Evolutionary conservation across 2,797 vertebrate genomes (phyloP), one percentile per base, ranked within the genome.

Genomic region (Crocidura indochinensis): DNA sequence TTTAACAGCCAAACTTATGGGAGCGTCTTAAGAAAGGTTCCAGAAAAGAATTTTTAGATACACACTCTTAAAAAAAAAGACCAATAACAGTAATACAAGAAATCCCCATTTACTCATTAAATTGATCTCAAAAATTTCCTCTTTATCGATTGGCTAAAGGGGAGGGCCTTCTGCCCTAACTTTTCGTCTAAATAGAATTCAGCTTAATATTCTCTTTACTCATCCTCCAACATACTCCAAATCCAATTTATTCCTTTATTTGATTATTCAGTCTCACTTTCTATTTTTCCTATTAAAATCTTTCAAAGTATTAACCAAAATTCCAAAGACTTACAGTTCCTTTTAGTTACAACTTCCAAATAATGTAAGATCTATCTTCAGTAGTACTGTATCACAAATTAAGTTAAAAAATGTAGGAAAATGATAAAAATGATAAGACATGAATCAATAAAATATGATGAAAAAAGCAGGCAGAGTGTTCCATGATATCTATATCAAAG

Each of bases 241-340:
- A 38, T 53, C 44, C 19, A 77, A 53, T 53, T 80, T 71, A 74
- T 84, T 84, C 46, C 46, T 87, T 79, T 60, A 9, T 27, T 20
- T 60, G 56, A 60, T 60, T 60, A 60, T 60, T 17, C 56, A 60
- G 22, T 78, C 27, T 67, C 73, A 8, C 26, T 73, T 79, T 26
- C 80, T 27, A 38, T 38, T 84, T 84, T 76, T 44, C 26, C 26
- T 76, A 65, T 26, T 67, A 38, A 80, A 91, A 81, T 80, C 38
- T 80, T 24, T 83, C 60, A 31, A 19, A 78, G 10, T 49, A 38
- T 90, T 87, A 87, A 79, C 20, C 51, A 76, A 87, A n/a, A 19
- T 77, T 14, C 2, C 29, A 90, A 72, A 51, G 29, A 12, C 69
- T 81, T 81, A 38, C 12, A 56, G 56, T 49, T 84, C 5, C 8